Evolutionary conservation across 2,113 vertebrate genomes (phyloP).

Genomic region (Heliornis fulica): DNA sequence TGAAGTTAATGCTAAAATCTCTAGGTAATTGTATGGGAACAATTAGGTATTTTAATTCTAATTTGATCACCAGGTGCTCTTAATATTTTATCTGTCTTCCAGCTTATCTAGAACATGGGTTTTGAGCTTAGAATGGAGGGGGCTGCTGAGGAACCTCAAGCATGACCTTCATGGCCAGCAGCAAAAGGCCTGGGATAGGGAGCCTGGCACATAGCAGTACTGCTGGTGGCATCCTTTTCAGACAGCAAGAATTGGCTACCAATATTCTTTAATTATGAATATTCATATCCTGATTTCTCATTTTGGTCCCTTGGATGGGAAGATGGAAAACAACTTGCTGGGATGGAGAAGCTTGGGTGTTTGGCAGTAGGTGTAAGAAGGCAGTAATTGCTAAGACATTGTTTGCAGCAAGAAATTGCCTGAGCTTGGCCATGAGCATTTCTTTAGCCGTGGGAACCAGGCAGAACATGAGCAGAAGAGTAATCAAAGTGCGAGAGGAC

Average conservation of each 20-base stretch:
- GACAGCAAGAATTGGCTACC: neutral
- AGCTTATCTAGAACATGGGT: neutral
- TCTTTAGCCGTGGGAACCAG: neutral
- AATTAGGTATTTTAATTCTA: neutral
- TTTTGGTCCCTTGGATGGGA: neutral
- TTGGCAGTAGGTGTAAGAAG: neutral
- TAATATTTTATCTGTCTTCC: rapidly evolving
- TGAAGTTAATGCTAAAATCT: neutral
- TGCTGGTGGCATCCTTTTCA: neutral
- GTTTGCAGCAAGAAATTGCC: rapidly evolving
- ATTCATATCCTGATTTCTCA: neutral
- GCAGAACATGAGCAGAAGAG: neutral
- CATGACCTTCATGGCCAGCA: rapidly evolving
- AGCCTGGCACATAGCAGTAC: rapidly evolving
- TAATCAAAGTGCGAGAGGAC: neutral
- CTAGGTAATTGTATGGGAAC: neutral
- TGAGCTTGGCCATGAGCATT: rapidly evolving
- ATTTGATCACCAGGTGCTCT: neutral
- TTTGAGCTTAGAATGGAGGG: rapidly evolving
- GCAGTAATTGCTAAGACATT: rapidly evolving
- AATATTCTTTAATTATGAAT: neutral
- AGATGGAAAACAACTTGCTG: no score
- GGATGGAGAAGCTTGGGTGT: neutral
- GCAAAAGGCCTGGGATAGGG: neutral
- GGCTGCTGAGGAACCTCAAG: neutral